A percentile compares a stretch with the other conserved stretches of the same genome.
Conservation (phyloP, 2,113 vertebrate genomes). For the Neopipo cinnamomea region DNA sequence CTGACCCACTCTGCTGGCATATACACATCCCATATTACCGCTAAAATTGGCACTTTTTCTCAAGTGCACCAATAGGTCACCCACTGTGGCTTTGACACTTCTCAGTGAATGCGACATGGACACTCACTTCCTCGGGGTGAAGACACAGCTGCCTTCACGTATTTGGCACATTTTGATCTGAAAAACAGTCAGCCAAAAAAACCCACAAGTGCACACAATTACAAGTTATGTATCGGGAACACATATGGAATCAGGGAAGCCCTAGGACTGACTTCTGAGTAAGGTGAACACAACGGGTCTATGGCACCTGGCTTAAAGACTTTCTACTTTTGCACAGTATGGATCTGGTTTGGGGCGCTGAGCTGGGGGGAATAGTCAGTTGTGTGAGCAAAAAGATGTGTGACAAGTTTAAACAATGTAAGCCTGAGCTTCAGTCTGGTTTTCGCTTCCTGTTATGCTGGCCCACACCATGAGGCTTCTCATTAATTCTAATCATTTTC, state of each 20-base stretch:
- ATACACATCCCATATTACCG: neutral
- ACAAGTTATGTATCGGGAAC: neutral
- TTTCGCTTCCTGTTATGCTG: neutral
- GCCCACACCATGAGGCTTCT: neutral
- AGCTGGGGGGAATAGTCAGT: neutral
- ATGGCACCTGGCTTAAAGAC: neutral
- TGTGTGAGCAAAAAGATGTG: neutral
- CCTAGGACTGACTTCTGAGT: neutral
- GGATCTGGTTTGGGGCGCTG: neutral
- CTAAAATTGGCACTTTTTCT: neutral
- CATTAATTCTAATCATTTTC: neutral
- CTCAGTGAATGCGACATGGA: neutral
- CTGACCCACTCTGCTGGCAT: neutral
- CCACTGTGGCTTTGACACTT: neutral
- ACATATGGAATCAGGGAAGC: neutral
- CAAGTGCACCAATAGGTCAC: neutral
- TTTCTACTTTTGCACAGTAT: neutral
- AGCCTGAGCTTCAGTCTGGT: neutral
- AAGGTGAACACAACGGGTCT: neutral
- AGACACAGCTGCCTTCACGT: neutral
- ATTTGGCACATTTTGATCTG: neutral
- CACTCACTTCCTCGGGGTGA: neutral
- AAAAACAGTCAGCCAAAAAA: neutral
- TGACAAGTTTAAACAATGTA: neutral
- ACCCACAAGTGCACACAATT: neutral